phyloP scores from a whole-genome alignment of 2,797 vertebrate genomes.

The Anabas testudineus region DNA sequence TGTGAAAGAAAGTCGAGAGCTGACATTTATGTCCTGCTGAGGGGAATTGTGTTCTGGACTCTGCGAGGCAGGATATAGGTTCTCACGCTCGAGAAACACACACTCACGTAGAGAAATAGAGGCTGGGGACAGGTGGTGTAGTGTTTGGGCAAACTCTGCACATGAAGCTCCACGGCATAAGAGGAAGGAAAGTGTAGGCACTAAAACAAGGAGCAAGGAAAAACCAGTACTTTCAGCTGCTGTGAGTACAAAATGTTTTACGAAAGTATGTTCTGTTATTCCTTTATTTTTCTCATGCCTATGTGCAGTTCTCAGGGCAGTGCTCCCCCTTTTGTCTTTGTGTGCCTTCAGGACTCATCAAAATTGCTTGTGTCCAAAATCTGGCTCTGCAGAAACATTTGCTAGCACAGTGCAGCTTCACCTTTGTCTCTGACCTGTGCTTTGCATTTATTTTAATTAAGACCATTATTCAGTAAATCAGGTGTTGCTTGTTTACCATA shows the following conservation, averaged over 20 bases:
- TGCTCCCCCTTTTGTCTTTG: conserved; percentile 39
- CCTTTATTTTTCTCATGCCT: conserved; percentile 12
- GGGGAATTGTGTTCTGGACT: conserved; percentile 59
- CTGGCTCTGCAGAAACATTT: conserved; percentile 44
- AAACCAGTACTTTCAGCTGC: conserved; percentile 34
- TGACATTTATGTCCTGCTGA: conserved; percentile 67
- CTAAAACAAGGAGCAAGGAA: conserved; percentile 25
- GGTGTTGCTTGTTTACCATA: neutral
- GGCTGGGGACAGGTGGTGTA: conserved; percentile 69
- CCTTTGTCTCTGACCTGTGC: conserved; percentile 1
- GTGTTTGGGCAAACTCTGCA: conserved; percentile 43
- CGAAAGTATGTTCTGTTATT: neutral
- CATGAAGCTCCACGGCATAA: conserved; percentile 35
- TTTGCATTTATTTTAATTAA: neutral
- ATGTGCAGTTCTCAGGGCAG: conserved; percentile 19
- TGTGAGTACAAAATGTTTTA: conserved; percentile 64
- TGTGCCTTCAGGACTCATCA: conserved; percentile 59
- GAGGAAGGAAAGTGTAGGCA: conserved; percentile 39
- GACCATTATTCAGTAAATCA: neutral
- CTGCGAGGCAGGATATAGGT: conserved; percentile 43
- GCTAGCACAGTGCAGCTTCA: conserved; percentile 21
- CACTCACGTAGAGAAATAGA: conserved; percentile 57
- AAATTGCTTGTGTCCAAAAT: conserved; percentile 35
- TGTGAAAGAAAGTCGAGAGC: conserved; percentile 59
- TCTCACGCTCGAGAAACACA: conserved; percentile 33